A percentile compares a stretch with the other conserved stretches of the same genome.
Evolutionary conservation across 2,888 invertebrate species (phyloP).

Genomic region (Drosophila seclusa): DNA sequence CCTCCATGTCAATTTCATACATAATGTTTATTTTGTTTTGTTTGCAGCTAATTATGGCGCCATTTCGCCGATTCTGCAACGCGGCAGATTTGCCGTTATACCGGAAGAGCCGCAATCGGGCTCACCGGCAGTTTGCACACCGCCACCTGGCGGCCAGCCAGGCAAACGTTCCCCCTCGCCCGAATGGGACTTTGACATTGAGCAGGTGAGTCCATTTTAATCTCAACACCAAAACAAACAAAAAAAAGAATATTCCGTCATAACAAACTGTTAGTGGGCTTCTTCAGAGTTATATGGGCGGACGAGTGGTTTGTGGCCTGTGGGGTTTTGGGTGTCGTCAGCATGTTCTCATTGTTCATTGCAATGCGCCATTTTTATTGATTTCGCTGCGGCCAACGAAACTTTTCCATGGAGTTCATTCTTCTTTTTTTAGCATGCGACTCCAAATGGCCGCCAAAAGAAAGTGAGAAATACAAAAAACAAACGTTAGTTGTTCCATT

Average conservation of each 20-base stretch:
- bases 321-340: slow-evolving; percentile 45
- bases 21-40: neutral
- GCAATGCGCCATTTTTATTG: slow-evolving; percentile 77
- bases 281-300: neutral
- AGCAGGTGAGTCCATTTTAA: slow-evolving; percentile 77
- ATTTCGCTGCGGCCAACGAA: slow-evolving; percentile 47
- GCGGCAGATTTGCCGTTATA: slow-evolving; percentile 85
- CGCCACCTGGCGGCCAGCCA: slow-evolving; percentile 64
- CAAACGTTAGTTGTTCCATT: neutral
- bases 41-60: slow-evolving; percentile 84
- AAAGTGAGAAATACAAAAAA: neutral
- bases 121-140: slow-evolving; percentile 82
- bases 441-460: slow-evolving; percentile 6
- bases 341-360: slow-evolving; percentile 29
- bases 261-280: slow-evolving; percentile 14
- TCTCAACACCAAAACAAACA: slow-evolving; percentile 7
- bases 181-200: slow-evolving; percentile 85
- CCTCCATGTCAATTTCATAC: neutral
- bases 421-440: slow-evolving; percentile 8
- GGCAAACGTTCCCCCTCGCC: slow-evolving; percentile 84
- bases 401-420: slow-evolving; percentile 42
- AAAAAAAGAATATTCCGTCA: slow-evolving; percentile 35
- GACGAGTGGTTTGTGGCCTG: neutral
- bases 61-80: slow-evolving; percentile 84
- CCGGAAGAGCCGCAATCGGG: slow-evolving; percentile 85